phyloP scores from a whole-genome alignment of 30 jellyfish, hydroid and myxozoan genomes.

The Turritopsis dohrnii region DNA sequence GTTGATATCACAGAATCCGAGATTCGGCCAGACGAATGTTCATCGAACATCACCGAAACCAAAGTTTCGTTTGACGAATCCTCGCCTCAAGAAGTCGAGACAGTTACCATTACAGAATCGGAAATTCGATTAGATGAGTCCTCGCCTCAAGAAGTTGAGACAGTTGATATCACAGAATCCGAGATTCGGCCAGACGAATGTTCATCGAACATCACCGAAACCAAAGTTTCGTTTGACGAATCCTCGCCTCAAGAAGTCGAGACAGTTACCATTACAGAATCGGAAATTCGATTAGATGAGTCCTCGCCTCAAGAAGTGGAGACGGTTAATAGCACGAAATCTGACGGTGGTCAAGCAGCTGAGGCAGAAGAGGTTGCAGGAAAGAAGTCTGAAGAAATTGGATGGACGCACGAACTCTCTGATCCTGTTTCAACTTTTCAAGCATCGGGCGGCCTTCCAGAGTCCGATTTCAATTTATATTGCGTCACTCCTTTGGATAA shows the following conservation, averaged over 20 bases:
- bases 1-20: background rate
- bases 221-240: background rate
- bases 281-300: background rate
- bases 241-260: too few species aligned
- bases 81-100: background rate
- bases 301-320: background rate
- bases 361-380: background rate
- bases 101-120: background rate
- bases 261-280: too few species aligned
- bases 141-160: background rate
- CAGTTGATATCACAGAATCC: background rate
- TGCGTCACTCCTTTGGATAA: constrained; percentile 8
- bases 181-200: background rate
- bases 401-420: background rate
- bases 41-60: background rate
- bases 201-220: too few species aligned
- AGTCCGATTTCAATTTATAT: background rate
- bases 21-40: background rate
- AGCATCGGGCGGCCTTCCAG: background rate
- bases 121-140: background rate
- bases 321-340: too few species aligned
- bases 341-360: background rate
- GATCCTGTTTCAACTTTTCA: too few species aligned
- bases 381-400: background rate
- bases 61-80: background rate